Evolutionary conservation across 2,888 invertebrate species (phyloP), one percentile per base, ranked within the genome.

Genomic region (Zygaena filipendulae): DNA sequence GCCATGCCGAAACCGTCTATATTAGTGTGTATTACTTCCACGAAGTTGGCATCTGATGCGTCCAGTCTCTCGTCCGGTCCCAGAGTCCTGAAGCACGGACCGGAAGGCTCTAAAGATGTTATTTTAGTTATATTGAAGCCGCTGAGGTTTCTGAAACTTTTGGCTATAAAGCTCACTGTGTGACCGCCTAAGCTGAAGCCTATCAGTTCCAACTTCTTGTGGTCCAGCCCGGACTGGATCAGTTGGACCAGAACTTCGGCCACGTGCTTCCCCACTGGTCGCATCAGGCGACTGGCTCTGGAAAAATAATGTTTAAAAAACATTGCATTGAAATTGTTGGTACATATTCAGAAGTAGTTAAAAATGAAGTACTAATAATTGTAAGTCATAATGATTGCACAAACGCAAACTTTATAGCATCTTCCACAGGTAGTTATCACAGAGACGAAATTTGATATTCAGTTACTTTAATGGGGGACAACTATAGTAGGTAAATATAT

Each of bases 1-100:
- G 75, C 72, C 74, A 79, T 77, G 1, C 79, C 79, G 11, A 58
- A 77, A 0, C 67, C 77, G 25, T 79, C 79, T n/a, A 77, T 72
- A 28, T 77, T 79, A 0, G 75, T 75, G 27, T 79, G 77, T 3
- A 79, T 42, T 0, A 77, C 74, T 42, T 70, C 63, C 1, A 79
- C 74, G 20, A 71, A 77, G 31, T 74, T 71, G 0, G 75, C 75
- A 25, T 75, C 52, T 0, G 69, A 60, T 0, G 59, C 48, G 23
- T 66, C 58, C 0, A 79, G 46, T 23, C 77, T 47, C 0, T 72
- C 60, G 0, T 50, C 38, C 1, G 54, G 38, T 1, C 43, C 52
- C 8, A 74, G 33, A 2, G 47, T 54, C 25, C 77, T 52, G 19
- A 72, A 79, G 38, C 79, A 79, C 0, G 79, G 74, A 1, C 79